Conservation (phyloP, 2,113 vertebrate species). For the Pseudonaja textilis region DNA sequence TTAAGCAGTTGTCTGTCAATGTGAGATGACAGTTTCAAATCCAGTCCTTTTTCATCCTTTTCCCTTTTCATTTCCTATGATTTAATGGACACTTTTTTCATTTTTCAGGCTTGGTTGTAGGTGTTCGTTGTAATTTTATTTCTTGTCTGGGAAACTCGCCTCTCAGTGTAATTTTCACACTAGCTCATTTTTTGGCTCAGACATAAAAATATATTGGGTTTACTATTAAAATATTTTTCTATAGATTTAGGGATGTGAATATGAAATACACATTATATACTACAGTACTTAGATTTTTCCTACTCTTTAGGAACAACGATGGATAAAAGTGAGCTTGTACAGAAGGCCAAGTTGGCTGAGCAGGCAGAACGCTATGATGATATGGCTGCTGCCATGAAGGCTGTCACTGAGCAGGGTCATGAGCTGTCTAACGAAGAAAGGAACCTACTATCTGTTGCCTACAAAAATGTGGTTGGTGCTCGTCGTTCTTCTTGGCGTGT, state of each 20-base stretch:
- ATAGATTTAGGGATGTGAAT: neutral
- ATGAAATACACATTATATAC: neutral
- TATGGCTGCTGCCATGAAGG: constrained; percentile 97
- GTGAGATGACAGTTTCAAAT: neutral
- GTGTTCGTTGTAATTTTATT: neutral
- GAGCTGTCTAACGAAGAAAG: constrained; percentile 98
- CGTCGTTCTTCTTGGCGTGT: constrained; percentile 96
- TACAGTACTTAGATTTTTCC: neutral
- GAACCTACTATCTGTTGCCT: constrained; percentile 96
- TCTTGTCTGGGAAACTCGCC: neutral
- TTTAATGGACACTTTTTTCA: neutral
- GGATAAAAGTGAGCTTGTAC: constrained; percentile 97
- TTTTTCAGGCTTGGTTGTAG: neutral
- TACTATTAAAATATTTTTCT: neutral
- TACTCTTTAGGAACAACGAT: constrained; percentile 79
- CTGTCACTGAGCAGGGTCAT: constrained; percentile 89
- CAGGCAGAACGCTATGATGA: constrained; percentile 98
- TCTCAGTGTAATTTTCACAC: neutral
- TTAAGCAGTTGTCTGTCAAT: neutral
- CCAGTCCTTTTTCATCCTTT: neutral
- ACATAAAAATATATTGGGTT: neutral
- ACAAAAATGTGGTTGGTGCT: constrained; percentile 97
- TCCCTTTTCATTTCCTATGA: neutral
- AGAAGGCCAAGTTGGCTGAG: constrained; percentile 97
- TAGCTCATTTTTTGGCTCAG: neutral